Evolutionary conservation across 2,113 vertebrate species (phyloP).

Genomic region (Coracopsis vasa): DNA sequence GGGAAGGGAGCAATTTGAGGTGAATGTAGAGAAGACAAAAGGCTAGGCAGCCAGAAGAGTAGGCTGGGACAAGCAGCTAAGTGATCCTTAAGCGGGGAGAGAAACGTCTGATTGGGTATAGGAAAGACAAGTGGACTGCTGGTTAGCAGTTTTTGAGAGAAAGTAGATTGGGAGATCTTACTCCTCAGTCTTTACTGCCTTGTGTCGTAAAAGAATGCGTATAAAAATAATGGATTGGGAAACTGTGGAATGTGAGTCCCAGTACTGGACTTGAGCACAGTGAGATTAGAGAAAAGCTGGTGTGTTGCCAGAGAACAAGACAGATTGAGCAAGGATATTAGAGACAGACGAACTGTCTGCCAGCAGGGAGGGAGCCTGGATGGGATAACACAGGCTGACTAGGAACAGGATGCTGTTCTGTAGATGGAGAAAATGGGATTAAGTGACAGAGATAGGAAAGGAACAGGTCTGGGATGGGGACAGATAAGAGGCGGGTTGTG

Average conservation of each 20-base stretch:
- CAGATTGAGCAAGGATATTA: neutral
- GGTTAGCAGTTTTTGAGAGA: neutral
- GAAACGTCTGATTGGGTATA: neutral
- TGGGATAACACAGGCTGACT: neutral
- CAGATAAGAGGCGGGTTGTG: neutral
- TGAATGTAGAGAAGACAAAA: neutral
- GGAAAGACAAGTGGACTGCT: neutral
- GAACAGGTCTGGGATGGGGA: neutral
- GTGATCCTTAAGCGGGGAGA: accelerated
- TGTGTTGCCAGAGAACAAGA: neutral
- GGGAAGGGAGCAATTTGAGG: neutral
- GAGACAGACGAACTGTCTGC: neutral
- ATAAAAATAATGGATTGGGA: neutral
- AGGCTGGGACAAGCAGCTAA: neutral
- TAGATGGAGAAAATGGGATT: neutral
- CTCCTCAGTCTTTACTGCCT: neutral
- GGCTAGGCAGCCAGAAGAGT: neutral
- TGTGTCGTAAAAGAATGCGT: neutral
- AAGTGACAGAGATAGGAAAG: neutral
- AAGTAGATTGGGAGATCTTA: neutral
- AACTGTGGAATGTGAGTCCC: neutral
- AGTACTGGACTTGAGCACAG: accelerated
- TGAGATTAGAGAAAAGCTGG: neutral
- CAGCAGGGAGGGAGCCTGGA: neutral
- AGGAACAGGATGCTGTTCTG: neutral